Percentiles rank a stretch among this genome's conserved stretches.
Conservation (phyloP, 2,888 invertebrate genomes). For the Anoplius nigerrimus region DNA sequence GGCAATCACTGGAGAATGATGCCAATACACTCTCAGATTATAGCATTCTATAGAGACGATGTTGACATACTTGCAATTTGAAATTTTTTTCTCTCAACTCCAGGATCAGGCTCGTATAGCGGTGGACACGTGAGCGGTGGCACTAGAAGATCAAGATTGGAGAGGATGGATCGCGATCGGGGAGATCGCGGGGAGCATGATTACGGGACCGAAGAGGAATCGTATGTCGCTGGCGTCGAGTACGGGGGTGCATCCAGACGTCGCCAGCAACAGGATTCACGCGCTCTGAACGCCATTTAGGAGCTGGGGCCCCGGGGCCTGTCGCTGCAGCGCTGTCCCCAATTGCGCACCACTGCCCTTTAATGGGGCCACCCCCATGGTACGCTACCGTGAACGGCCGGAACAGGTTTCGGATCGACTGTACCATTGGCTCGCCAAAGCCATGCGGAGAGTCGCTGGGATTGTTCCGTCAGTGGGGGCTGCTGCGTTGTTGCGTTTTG, state of each 20-base stretch:
- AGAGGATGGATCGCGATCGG: slow-evolving; percentile 72
- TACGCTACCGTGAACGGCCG: slow-evolving; percentile 67
- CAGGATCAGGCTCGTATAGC: slow-evolving; percentile 59
- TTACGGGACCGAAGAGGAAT: slow-evolving; percentile 75
- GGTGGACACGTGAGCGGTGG: slow-evolving; percentile 63
- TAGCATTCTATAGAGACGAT: no score
- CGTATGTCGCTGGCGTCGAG: slow-evolving; percentile 75
- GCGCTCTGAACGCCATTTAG: slow-evolving; percentile 86
- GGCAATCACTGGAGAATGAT: no score
- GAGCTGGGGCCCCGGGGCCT: slow-evolving; percentile 76
- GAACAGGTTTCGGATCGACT: slow-evolving; percentile 42
- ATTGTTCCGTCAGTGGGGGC: slow-evolving; percentile 52
- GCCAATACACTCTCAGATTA: no score
- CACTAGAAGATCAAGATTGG: slow-evolving; percentile 70
- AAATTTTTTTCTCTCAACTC: background rate
- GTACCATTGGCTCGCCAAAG: slow-evolving; percentile 54
- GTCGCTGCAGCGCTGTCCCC: slow-evolving; percentile 73
- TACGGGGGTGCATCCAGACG: slow-evolving; percentile 80
- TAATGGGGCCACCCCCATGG: slow-evolving; percentile 55
- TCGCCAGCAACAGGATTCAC: slow-evolving; percentile 71
- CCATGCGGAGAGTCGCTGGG: slow-evolving; percentile 45
- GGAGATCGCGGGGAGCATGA: slow-evolving; percentile 74
- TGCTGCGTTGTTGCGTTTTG: slow-evolving; percentile 37
- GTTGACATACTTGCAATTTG: no score
- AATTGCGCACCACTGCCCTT: slow-evolving; percentile 73